Base-by-base conservation (phyloP, 2,888 invertebrate species). In the Acleris literana region DNA sequence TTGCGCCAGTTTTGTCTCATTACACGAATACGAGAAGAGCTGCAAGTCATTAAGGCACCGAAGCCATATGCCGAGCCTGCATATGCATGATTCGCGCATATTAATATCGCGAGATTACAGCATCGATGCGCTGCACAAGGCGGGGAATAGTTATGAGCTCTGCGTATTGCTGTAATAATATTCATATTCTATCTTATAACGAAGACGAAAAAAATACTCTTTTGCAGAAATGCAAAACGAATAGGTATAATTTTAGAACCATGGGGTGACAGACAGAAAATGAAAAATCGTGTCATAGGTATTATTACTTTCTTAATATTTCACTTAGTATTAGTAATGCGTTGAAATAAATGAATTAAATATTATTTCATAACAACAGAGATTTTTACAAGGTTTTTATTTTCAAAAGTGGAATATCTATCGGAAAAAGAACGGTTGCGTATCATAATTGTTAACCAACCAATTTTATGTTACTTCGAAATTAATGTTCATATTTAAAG, bases 61-160 rank as follows among this genome's bases (percentile, higher is more conserved):
- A 81, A 81, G 81, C 82, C 80, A 85, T 83, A 83, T 85, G 76
- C 70, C 69, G 68, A 70, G 58, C 63, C 67, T 75, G 77, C 75
- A 76, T 74, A 75, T 75, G 85, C 85, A 85, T 86, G 86, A 86
- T 86, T 83, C 83, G 82, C 77, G 81, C 83, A 86, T 85, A 87
- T 87, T 87, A 87, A 87, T 86, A 86, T 79, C 79, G 74, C 77
- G 61, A 74, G 77, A 74, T 81, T 78, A 77, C 72, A 70, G 64
- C 71, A 74, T 75, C 79, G 76, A 77, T 70, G 66, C 61, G 56
- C 65, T 61, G 55, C 65, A 64, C 48, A 60, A 60, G 64, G 55
- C 29, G 43, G 43, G 25, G 60, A 46, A 57, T 44, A 52, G 60
- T 61, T 52, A 65, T 56, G 60, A 65, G 55, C 51, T 56, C 17